Conservation (phyloP, 2,797 vertebrate genomes). For the Poeciliopsis presidionis region DNA sequence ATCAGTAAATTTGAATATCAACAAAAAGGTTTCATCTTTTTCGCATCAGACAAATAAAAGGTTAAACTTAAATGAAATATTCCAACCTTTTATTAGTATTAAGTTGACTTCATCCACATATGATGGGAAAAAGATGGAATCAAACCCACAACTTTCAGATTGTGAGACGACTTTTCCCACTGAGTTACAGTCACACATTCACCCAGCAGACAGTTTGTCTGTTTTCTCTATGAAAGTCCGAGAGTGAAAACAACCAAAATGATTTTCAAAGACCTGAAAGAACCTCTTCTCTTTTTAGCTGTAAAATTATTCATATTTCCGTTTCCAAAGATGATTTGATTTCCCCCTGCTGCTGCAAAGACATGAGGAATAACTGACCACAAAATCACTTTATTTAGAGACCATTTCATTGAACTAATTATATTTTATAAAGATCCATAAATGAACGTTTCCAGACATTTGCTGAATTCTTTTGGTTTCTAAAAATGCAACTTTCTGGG, state of each 20-base stretch:
- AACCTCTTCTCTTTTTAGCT: slow-evolving; percentile 3
- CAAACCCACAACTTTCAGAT: background rate
- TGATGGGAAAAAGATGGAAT: too few relatives aligned
- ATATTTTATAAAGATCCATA: slow-evolving; percentile 1
- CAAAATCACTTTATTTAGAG: slow-evolving; percentile 2
- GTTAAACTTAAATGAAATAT: background rate
- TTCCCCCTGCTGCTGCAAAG: slow-evolving; percentile 26
- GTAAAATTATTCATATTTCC: background rate
- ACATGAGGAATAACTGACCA: slow-evolving; percentile 25
- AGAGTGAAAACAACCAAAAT: background rate
- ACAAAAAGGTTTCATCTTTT: background rate
- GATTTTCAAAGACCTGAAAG: background rate
- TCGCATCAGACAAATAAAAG: background rate
- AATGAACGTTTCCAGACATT: background rate
- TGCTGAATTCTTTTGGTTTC: slow-evolving; percentile 16
- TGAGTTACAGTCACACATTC: background rate
- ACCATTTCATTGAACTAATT: background rate
- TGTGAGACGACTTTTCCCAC: too few relatives aligned
- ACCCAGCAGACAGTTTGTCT: background rate
- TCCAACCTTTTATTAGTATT: background rate
- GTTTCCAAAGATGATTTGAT: slow-evolving; percentile 30
- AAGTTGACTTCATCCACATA: background rate
- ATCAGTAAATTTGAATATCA: background rate
- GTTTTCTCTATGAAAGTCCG: background rate
- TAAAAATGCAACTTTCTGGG: slow-evolving; percentile 17